Percentiles rank a stretch among this genome's conserved stretches.
Conservation (phyloP, 2,113 vertebrate species). For the Uria lomvia region DNA sequence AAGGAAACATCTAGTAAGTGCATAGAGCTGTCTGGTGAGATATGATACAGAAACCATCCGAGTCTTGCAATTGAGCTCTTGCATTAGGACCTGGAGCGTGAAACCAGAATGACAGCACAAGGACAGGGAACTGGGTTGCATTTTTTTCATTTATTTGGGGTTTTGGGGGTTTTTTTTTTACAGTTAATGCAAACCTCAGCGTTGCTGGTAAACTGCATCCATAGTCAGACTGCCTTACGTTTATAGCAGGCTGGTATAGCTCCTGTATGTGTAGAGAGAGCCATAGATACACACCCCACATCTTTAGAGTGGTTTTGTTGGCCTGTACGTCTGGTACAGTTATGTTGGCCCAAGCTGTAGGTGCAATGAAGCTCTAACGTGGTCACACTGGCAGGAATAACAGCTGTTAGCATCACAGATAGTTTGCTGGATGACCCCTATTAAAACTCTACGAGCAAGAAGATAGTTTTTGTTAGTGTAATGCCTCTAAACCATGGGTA, state of each 20-base stretch:
- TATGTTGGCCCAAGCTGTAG: neutral
- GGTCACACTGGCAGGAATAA: neutral
- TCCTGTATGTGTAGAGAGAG: neutral
- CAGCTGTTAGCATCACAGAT: neutral
- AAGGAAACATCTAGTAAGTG: neutral
- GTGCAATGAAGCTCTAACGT: neutral
- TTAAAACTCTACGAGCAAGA: neutral
- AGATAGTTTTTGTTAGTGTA: neutral
- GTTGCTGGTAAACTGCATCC: neutral
- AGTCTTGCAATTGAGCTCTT: neutral
- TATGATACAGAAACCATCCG: neutral
- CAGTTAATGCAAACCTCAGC: neutral
- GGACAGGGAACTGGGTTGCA: neutral
- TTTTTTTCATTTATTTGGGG: neutral
- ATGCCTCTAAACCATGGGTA: neutral
- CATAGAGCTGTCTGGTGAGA: neutral
- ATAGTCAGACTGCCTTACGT: accelerated
- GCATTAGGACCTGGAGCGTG: neutral
- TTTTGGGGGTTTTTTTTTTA: neutral
- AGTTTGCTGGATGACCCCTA: neutral
- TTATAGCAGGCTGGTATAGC: neutral
- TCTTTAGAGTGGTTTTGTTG: neutral
- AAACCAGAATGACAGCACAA: neutral
- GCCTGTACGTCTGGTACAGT: neutral
- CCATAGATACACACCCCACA: neutral